Evolutionary conservation across 2,113 vertebrate genomes (phyloP), one percentile per base, ranked within the genome.

Genomic region (Forbesichthys agassizii): DNA sequence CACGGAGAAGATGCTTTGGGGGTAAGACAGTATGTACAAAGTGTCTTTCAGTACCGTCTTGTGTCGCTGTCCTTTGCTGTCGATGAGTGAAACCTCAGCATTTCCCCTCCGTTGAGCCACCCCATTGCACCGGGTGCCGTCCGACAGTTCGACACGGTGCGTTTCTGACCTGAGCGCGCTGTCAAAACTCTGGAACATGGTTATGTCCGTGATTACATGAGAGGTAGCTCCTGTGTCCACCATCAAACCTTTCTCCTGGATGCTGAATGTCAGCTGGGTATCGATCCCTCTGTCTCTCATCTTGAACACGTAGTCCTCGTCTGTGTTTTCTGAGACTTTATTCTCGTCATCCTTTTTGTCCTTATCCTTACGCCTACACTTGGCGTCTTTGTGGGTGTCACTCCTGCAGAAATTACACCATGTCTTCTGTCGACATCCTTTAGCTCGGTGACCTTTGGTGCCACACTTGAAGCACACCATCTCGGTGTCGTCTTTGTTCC

Each of bases 371-470:
- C 4, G 46, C 16, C 56, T 79, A 46, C 48, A 67, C 1, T 47
- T 66, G 18, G 68, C 11, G 36, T 68, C 66, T 33, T 66, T 66
- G 36, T 78, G 66, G 16, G 67, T 78, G 67, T 64, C 20, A 33
- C 60, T 74, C 56, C 55, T 78, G 16, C 64, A 68, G 5, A 52
- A n/a, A 55, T 48, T 75, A 66, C 74, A 68, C 79, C 74, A 77
- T 5, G 11, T 64, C 63, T 75, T 71, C 14, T 47, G 55, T 20
- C n/a, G 11, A 61, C 77, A 79, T 61, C 1, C 55, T 71, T 48
- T 74, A 9, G 74, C 74, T 64, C 55, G 7, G 57, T 81, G 79
- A 3, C 62, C 73, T 59, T 54, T 75, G 3, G 9, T 48, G 33
- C 69, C 60, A 57, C 74, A 77, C 27, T 67, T 77, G 48, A 66